Conservation (phyloP, 2,113 vertebrate species). For the Lipophrys pholis region DNA sequence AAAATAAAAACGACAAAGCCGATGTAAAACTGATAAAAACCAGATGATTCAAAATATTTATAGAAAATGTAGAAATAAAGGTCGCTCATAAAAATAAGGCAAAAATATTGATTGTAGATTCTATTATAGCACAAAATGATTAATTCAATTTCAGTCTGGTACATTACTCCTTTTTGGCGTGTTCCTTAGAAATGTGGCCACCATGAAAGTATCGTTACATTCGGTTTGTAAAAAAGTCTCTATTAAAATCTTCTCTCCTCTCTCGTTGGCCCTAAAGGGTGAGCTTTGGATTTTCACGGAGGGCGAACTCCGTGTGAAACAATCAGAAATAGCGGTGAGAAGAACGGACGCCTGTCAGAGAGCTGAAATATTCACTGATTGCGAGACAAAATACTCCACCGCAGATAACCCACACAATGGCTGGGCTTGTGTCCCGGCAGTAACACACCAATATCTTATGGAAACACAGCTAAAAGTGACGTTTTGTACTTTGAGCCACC, state of each 20-base stretch:
- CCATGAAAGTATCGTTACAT: neutral
- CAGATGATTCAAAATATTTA: too few species aligned
- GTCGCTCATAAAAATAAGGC: too few species aligned
- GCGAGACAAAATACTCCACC: constrained; percentile 63
- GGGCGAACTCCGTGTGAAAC: neutral
- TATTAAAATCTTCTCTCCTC: constrained; percentile 10
- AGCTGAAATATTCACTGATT: constrained; percentile 60
- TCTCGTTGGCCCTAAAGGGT: neutral
- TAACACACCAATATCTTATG: constrained; percentile 45
- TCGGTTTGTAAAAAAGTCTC: constrained; percentile 5
- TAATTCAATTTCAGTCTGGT: constrained; percentile 1
- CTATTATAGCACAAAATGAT: too few species aligned
- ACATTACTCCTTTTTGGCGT: neutral
- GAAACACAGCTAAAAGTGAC: constrained; percentile 42
- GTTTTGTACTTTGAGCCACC: constrained; percentile 22
- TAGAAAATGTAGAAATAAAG: too few species aligned
- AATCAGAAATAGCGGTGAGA: constrained; percentile 52
- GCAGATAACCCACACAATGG: constrained; percentile 69
- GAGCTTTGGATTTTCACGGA: neutral
- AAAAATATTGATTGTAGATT: too few species aligned
- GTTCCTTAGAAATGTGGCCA: too few species aligned
- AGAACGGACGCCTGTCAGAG: constrained; percentile 60
- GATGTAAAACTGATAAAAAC: too few species aligned
- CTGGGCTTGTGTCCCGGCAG: constrained; percentile 13
- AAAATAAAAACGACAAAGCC: too few species aligned